A percentile compares a stretch with the other conserved stretches of the same genome.
phyloP scores from a whole-genome alignment of 2,113 vertebrate species.

The Sinocyclocheilus rhinocerous region DNA sequence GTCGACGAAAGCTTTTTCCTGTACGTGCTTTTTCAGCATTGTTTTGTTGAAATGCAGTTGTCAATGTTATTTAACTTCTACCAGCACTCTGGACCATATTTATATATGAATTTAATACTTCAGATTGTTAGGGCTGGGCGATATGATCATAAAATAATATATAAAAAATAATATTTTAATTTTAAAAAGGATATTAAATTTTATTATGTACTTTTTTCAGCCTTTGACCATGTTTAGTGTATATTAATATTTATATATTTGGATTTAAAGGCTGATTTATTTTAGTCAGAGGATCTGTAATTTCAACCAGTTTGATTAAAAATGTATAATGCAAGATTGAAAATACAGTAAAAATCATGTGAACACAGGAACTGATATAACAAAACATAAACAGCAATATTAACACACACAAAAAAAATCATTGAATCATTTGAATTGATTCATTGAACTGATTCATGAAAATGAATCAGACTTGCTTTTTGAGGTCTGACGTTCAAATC shows the following conservation, averaged over 20 bases:
- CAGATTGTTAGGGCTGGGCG: neutral
- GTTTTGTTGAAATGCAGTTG: constrained; percentile 29
- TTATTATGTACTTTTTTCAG: neutral
- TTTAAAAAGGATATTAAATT: neutral
- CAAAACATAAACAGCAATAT: constrained; percentile 6
- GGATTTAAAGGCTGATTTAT: constrained; percentile 4
- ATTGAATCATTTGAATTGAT: neutral
- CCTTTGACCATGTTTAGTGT: neutral
- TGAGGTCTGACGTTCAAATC: neutral
- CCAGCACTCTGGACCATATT: constrained; percentile 25
- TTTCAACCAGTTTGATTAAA: neutral
- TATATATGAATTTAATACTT: constrained; percentile 25
- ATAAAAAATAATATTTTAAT: neutral
- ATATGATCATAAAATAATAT: neutral
- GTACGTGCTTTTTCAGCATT: constrained; percentile 9
- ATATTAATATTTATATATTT: constrained; percentile 9
- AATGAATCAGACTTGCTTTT: neutral
- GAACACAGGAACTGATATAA: neutral
- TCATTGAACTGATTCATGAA: neutral
- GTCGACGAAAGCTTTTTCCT: neutral
- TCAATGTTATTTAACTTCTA: constrained; percentile 2
- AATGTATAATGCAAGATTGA: neutral
- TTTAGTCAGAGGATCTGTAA: neutral
- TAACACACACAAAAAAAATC: neutral
- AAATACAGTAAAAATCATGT: neutral